These are phyloP conservation scores for Erethizon dorsatum DNA, from an alignment of 2,797 vertebrate species.

Conservation along the genomic window DNA sequence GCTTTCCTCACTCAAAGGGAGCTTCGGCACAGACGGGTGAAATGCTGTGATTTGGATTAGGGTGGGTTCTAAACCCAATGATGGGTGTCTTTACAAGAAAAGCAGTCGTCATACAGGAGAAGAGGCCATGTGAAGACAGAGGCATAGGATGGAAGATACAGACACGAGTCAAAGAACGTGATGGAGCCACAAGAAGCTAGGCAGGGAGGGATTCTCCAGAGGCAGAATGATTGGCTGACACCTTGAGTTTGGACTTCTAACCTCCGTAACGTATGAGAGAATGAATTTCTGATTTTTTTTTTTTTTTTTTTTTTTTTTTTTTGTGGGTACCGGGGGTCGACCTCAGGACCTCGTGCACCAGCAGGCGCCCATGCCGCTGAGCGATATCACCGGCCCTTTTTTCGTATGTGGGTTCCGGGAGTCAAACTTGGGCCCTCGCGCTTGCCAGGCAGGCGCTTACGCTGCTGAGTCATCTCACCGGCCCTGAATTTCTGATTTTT, in stretches of 20 bases:
- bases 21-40: not conserved
- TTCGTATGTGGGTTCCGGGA: too few species aligned
- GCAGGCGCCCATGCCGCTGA: too few species aligned
- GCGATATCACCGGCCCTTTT: too few species aligned
- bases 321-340: too few species aligned
- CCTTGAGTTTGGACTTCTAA: not conserved
- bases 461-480: too few species aligned
- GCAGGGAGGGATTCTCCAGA: not conserved
- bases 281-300: too few species aligned
- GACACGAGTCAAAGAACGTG: not conserved
- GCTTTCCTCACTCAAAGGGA: not conserved
- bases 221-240: not conserved
- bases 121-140: not conserved
- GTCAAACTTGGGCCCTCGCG: too few species aligned
- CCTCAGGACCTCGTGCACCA: too few species aligned
- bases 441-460: too few species aligned
- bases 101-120: not conserved
- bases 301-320: too few species aligned
- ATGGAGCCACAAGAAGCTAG: fast-evolving
- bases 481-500: not conserved
- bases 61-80: not conserved
- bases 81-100: not conserved
- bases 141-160: not conserved
- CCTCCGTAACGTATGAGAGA: not conserved
- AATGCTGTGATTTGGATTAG: not conserved